Evolutionary conservation across 2,888 invertebrate genomes (phyloP), one percentile per base, ranked within the genome.

Genomic region (Polydrusus pterygomalis): DNA sequence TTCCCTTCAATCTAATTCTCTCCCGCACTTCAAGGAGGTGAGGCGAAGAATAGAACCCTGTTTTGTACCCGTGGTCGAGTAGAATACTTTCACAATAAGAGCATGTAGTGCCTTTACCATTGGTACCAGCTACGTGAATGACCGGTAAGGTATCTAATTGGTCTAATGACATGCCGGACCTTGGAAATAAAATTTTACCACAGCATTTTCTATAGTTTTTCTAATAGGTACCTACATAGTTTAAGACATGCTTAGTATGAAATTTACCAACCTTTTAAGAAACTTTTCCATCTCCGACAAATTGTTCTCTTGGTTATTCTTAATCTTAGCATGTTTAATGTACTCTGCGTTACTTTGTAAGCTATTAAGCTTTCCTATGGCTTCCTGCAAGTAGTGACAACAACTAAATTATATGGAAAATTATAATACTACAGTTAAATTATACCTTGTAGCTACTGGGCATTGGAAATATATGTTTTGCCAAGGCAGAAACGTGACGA

Each of bases 61-160:
- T 99, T 83, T 91, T 93, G 83, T 92, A 92, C 1, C 97, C 97
- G 85, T 95, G 93, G 25, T 92, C 89, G 0, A 96, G 92, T 10
- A 99, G 89, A 77, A 99, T 95, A 0, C 94, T 92, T 87, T 99
- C 99, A 79, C 94, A 92, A 87, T 96, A 93, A 0, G 98, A 97
- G 86, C 98, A 97, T 0, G 98, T 97, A 17, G 97, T 97, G 20
- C 96, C 96, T 92, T 99, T 99, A 67, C 99, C 99, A 89, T 99
- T 99, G 0, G 99, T 99, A 10, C 99, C 99, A 75, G 97, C 93
- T 7, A 99, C 93, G 89, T 99, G 99, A 83, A 99, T 97, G 51
- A 97, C 91, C 69, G 96, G 94, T 17, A 98, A 86, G 69, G 90
- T 88, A 82, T 95, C 93, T 70, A 97, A 86, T 78, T 92, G 91